Evolutionary conservation across 2,888 invertebrate species (phyloP), one percentile per base, ranked within the genome.

Genomic region (Tricholauxania praeusta): DNA sequence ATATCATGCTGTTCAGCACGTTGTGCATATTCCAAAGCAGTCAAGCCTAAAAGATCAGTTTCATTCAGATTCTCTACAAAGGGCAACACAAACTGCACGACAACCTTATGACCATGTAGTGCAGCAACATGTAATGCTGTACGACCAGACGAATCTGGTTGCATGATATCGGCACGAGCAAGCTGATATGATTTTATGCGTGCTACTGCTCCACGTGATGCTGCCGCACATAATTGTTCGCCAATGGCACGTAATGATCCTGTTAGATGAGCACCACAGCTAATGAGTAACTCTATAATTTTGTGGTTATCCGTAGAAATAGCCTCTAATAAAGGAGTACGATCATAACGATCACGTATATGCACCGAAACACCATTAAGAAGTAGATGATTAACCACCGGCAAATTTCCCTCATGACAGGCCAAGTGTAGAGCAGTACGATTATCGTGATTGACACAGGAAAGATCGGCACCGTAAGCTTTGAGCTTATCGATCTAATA

Each of bases 301-400:
- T 89, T 89, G 17, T 90, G 88, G 71, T 90, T 90, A 79, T 93
- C 92, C 57, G 88, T 88, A 57, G 91, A 88, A 1, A 94, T 89
- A 0, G 95, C 94, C 75, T 93, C 92, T 71, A 91, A 88, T 0
- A 95, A 90, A 1, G 92, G 94, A 22, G 92, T 93, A 79, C 91
- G 92, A 76, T 91, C 94, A 79, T 89, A 81, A 87, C 90, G 89
- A 80, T 95, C 95, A 77, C 93, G 92, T 53, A 91, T 88, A 82
- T 97, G 96, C 4, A 97, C 94, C 67, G 92, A 94, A 0, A 95
- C 95, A 0, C 97, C 97, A 80, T 93, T 91, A 69, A 90, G 89
- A 39, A 97, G 88, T 48, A 97, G 88, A 84, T 91, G 92, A 76
- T 92, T 91, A 0, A 96, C 93, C 1, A 94, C 89, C 0, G 89